phyloP scores from a whole-genome alignment of 2,888 invertebrate genomes.

The Hyalella azteca region DNA sequence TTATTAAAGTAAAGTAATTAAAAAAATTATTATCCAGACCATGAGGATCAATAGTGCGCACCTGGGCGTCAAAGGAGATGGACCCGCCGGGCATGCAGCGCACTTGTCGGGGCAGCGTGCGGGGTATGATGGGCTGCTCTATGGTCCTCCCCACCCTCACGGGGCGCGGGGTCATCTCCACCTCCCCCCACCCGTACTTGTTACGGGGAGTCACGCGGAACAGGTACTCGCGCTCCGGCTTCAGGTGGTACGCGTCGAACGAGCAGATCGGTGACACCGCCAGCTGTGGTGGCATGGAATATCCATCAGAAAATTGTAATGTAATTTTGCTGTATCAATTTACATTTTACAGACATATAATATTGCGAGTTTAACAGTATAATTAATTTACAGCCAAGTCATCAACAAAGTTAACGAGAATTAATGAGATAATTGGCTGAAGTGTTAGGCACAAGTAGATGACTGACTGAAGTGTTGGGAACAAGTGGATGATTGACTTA shows the following conservation, averaged over 20 bases:
- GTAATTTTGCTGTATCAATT: too few relatives aligned
- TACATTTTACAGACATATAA: too few relatives aligned
- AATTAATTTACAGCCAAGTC: too few relatives aligned
- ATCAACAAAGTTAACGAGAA: too few relatives aligned
- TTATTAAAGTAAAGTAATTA: neutral
- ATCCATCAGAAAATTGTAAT: too few relatives aligned
- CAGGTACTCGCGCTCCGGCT: conserved; percentile 79
- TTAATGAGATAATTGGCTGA: too few relatives aligned
- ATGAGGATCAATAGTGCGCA: conserved; percentile 66
- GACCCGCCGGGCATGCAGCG: conserved; percentile 75
- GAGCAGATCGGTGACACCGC: conserved; percentile 37
- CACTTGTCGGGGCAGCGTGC: conserved; percentile 75
- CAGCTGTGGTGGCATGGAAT: too few relatives aligned
- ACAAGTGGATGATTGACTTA: too few relatives aligned
- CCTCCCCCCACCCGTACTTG: conserved; percentile 87
- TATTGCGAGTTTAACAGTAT: too few relatives aligned
- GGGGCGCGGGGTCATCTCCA: conserved; percentile 72
- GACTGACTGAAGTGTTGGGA: too few relatives aligned
- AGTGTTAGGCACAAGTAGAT: too few relatives aligned
- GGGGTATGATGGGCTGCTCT: conserved; percentile 78
- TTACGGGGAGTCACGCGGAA: conserved; percentile 88
- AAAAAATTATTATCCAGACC: neutral
- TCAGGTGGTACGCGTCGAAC: conserved; percentile 83
- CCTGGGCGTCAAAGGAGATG: conserved; percentile 75
- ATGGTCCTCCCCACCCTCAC: conserved; percentile 72